Evolutionary conservation across 2,888 invertebrate genomes (phyloP).

Genomic region (Ashinkailepas kermadecensis): DNA sequence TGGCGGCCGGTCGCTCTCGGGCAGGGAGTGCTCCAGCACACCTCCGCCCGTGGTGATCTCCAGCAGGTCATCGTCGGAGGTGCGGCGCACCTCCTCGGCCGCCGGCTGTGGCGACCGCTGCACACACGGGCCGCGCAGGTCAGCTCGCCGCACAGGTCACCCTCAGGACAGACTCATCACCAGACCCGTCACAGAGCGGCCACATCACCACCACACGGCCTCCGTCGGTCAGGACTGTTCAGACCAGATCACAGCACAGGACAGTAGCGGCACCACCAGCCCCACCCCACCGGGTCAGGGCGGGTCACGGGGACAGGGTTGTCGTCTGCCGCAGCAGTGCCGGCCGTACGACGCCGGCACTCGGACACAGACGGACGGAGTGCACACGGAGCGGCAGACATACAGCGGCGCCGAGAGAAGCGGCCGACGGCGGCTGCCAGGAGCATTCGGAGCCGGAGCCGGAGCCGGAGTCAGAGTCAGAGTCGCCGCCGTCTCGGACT

Average conservation of each 20-base stretch:
- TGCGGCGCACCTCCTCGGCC: not conserved
- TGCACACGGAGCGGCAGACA: too few species aligned
- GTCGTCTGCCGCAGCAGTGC: not conserved
- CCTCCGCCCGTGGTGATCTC: constrained; percentile 54
- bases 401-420: too few species aligned
- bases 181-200: not conserved
- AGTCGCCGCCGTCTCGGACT: not conserved
- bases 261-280: not conserved
- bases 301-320: not conserved
- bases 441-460: too few species aligned
- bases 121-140: too few species aligned
- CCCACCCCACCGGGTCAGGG: too few species aligned
- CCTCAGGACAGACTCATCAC: not conserved
- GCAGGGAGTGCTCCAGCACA: constrained; percentile 39
- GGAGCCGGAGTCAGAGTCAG: not conserved
- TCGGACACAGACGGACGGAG: too few species aligned
- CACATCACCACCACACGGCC: not conserved
- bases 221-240: not conserved
- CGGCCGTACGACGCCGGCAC: not conserved
- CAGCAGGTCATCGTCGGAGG: constrained; percentile 57
- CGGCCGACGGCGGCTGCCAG: too few species aligned
- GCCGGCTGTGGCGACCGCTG: not conserved
- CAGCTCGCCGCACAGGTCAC: too few species aligned
- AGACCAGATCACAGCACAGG: not conserved
- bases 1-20: constrained; percentile 32